Base-by-base conservation (phyloP, 2,797 vertebrate genomes). In the Rhadinocentrus ornatus region DNA sequence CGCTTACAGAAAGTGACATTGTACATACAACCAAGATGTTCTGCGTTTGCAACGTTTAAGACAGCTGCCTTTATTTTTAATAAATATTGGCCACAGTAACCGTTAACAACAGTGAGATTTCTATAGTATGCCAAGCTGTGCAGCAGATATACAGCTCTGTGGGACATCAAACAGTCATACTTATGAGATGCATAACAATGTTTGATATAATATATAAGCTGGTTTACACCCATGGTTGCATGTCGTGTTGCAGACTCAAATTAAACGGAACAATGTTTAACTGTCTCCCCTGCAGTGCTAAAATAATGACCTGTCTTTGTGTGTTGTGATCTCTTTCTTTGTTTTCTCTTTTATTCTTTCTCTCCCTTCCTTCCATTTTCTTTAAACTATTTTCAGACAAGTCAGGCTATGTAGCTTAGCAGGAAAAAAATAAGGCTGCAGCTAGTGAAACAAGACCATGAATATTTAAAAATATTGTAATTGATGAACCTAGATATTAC, bases 381-480 rank as follows among this genome's bases (percentile, higher is more conserved):
- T 16, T 2, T 22, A 35, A 13, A 46, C 52, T 60, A 63, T 78
- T 83, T 85, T 93, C 88, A 93, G 92, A 92, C 94, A 95, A 94
- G 95, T 92, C 92, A 94, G 91, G 29, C 95, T 89, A 91, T 92
- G 92, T 92, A 87, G 89, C 95, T 90, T 95, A 95, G 94, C 93
- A 87, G 93, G 95, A 91, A 90, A 63, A 91, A 95, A 96, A 91
- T 90, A 63, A 91, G 95, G 96, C 94, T 96, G 93, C 92, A 95
- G 95, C 93, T 91, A 90, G 93, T 94, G 93, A 95, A 96, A 96
- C 94, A 95, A 95, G 95, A 95, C 89, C 94, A 96, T 96, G 94
- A 96, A 97, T 96, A 96, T 96, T 95, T 95, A 95, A 96, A 96
- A 96, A 93, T 88, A 75, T 90, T 81, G 88, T 96, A 96, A 96